Conservation (phyloP, 2,888 invertebrate genomes). For the Agapostemon virescens region DNA sequence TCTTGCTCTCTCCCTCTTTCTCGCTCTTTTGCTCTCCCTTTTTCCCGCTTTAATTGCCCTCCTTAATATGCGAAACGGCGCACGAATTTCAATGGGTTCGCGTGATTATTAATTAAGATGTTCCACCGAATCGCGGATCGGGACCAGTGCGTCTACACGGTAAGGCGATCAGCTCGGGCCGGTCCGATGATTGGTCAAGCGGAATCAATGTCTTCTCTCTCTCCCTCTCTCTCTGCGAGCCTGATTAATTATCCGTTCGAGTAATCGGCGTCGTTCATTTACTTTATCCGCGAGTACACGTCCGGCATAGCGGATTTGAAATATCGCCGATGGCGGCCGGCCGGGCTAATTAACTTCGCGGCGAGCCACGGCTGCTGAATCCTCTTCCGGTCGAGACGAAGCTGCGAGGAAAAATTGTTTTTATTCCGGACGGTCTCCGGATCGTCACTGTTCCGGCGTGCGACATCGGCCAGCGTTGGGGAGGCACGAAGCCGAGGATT, state of each 20-base stretch:
- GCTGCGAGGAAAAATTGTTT: background rate
- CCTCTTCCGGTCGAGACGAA: background rate
- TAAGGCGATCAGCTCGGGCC: slow-evolving; percentile 52
- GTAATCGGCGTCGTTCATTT: slow-evolving; percentile 56
- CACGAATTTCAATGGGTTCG: slow-evolving; percentile 67
- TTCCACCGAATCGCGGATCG: slow-evolving; percentile 44
- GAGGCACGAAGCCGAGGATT: slow-evolving; percentile 12
- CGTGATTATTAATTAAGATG: slow-evolving; percentile 68
- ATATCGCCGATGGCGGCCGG: slow-evolving; percentile 17
- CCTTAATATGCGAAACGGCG: slow-evolving; percentile 64
- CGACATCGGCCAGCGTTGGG: slow-evolving; percentile 10
- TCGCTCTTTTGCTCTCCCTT: background rate
- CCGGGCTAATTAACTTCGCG: slow-evolving; percentile 34
- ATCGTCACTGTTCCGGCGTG: background rate
- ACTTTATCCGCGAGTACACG: slow-evolving; percentile 39
- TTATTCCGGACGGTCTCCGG: background rate
- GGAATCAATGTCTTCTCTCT: slow-evolving; percentile 43
- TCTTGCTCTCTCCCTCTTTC: background rate
- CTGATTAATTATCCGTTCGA: slow-evolving; percentile 59
- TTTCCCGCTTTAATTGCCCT: slow-evolving; percentile 52
- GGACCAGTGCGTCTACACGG: slow-evolving; percentile 47
- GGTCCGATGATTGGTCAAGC: slow-evolving; percentile 48
- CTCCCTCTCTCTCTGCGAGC: slow-evolving; percentile 1
- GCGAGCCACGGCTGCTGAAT: slow-evolving; percentile 7
- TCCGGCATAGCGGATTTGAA: slow-evolving; percentile 15